Conservation (phyloP, 2,888 invertebrate genomes). For the Carpatolechia fugitivella region DNA sequence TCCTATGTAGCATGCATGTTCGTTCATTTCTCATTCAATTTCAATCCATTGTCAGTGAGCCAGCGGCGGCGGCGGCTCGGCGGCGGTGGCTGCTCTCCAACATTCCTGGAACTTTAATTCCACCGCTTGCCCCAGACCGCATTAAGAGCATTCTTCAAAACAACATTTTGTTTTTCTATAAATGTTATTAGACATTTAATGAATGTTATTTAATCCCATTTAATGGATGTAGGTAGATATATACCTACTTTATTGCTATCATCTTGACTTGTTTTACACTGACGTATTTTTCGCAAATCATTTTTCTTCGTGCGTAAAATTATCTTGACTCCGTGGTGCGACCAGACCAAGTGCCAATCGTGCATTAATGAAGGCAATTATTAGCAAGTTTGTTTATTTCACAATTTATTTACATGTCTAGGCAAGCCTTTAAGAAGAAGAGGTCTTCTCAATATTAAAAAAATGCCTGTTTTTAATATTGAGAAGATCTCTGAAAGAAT, state of each 20-base stretch:
- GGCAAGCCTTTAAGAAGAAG: too few species aligned
- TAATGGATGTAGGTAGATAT: not conserved
- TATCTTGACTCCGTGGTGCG: constrained; percentile 6
- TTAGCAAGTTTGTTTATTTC: not conserved
- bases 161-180: constrained; percentile 28
- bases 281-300: not conserved
- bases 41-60: constrained; percentile 36
- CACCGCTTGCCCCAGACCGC: constrained; percentile 35
- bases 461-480: constrained; percentile 25
- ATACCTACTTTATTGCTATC: not conserved
- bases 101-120: constrained; percentile 47
- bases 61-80: constrained; percentile 15
- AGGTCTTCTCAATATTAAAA: too few species aligned
- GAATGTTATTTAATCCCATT: not conserved
- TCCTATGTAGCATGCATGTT: constrained; percentile 22
- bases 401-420: not conserved
- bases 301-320: not conserved
- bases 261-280: too few species aligned
- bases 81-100: constrained; percentile 15
- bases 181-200: constrained; percentile 14
- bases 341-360: constrained; percentile 11
- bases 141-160: constrained; percentile 38
- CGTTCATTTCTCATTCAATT: constrained; percentile 40
- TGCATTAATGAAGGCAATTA: constrained; percentile 12
- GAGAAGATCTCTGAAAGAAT: constrained; percentile 51